Evolutionary conservation across 2,113 vertebrate species (phyloP).

Genomic region (Isichthys henryi): DNA sequence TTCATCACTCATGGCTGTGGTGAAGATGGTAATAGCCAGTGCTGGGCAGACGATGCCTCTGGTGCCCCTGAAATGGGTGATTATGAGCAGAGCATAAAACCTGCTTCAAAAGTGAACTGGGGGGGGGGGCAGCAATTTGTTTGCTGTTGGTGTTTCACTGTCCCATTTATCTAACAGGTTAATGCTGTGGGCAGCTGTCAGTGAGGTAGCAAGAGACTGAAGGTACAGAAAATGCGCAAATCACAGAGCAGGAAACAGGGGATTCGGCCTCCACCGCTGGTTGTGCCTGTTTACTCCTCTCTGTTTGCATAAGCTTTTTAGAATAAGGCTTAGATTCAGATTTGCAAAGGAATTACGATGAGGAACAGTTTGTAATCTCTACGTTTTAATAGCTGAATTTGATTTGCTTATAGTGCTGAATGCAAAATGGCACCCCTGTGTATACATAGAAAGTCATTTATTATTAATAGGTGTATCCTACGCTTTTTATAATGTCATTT

Average conservation of each 20-base stretch:
- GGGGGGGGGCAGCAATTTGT: background rate
- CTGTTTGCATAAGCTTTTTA: background rate
- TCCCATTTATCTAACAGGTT: background rate
- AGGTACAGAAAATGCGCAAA: background rate
- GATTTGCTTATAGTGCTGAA: background rate
- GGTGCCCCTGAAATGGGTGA: background rate
- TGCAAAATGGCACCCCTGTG: background rate
- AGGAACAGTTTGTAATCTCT: too few species aligned
- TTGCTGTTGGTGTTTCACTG: background rate
- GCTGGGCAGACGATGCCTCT: background rate
- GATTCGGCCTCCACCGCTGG: background rate
- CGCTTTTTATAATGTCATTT: background rate
- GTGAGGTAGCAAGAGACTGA: constrained; percentile 6
- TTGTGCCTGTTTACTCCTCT: background rate
- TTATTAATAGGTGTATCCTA: background rate
- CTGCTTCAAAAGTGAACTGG: background rate
- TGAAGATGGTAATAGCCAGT: background rate
- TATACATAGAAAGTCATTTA: background rate
- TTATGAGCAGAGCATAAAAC: background rate
- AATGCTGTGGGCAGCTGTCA: constrained; percentile 15
- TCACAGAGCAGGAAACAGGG: background rate
- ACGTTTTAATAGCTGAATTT: background rate
- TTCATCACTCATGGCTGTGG: background rate
- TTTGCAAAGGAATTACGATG: background rate
- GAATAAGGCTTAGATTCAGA: background rate